phyloP scores from a whole-genome alignment of 2,888 invertebrate genomes.

The Clusia tigrina region DNA sequence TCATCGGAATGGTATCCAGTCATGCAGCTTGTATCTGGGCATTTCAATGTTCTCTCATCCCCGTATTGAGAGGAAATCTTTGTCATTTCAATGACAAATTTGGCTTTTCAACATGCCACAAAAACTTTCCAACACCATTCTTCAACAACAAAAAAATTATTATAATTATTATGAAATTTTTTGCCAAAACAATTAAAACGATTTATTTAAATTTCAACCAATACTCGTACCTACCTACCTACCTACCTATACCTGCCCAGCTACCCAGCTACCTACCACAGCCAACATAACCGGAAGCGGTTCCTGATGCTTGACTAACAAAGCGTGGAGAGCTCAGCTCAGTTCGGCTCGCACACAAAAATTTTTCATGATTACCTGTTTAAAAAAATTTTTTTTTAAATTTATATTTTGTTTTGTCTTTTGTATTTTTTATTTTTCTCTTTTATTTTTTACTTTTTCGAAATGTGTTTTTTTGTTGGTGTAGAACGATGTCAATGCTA shows the following conservation, averaged over 20 bases:
- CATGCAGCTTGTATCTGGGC: too few relatives aligned
- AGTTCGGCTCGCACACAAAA: slow-evolving; percentile 46
- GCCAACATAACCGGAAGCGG: slow-evolving; percentile 55
- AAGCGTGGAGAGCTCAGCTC: slow-evolving; percentile 61
- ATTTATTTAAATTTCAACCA: slow-evolving; percentile 12
- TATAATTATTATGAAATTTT: slow-evolving; percentile 51
- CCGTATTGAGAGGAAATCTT: too few relatives aligned
- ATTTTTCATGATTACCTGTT: slow-evolving; percentile 46
- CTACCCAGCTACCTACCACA: slow-evolving; percentile 22
- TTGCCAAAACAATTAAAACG: slow-evolving; percentile 30
- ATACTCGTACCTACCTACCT: neutral
- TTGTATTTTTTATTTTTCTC: too few relatives aligned
- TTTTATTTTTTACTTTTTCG: neutral
- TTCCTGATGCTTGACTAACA: slow-evolving; percentile 64
- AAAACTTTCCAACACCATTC: neutral
- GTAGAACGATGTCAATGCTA: slow-evolving; percentile 60
- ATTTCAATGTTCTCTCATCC: too few relatives aligned
- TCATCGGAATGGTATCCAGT: too few relatives aligned
- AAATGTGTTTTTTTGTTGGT: too few relatives aligned
- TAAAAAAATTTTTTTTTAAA: too few relatives aligned
- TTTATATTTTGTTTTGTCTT: too few relatives aligned
- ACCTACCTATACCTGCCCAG: neutral
- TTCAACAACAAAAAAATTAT: slow-evolving; percentile 22
- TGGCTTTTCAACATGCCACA: too few relatives aligned
- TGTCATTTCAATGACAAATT: too few relatives aligned